Evolutionary conservation across 2,113 vertebrate species (phyloP), one percentile per base, ranked within the genome.

Genomic region (Otolemur garnettii): DNA sequence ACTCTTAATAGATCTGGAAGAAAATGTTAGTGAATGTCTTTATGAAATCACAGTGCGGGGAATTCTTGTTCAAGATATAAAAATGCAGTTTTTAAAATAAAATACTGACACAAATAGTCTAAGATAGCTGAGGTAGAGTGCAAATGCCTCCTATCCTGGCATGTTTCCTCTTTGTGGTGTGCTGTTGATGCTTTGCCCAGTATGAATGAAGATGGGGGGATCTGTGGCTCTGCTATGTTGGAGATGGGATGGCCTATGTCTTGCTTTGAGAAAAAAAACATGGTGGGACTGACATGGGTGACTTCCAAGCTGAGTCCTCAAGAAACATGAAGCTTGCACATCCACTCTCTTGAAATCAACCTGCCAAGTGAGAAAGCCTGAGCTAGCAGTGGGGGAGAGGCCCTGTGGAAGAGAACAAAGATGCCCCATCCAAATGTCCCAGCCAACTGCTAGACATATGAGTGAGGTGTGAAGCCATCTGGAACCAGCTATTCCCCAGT

Each of bases 221-320:
- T 24, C 64, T 66, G 14, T 82, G 57, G 9, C 26, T 74, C 60
- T 86, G 55, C 42, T 4, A 9, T 66, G 17, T 64, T 68, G 33
- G 30, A 45, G 38, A 45, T 91, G 33, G 8, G 22, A 5, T 55
- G 17, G 28, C 0, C 19, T 95, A 26, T 5, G 4, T 14, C 26
- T 84, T 68, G 15, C 38, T 87, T 45, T 62, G 87, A 93, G 10
- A 33, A 94, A 11, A 68, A 85, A 55, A 89, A 71, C 45, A 11
- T n/a, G 64, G 8, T 45, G 21, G 5, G 4, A 50, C 19, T 79
- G 42, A 74, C n/a, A 3, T 71, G 13, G 12, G 53, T 42, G 64
- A 86, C 53, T 84, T 77, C 24, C 0, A 30, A 64, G 5, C 60
- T 80, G 72, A 88, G 5, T 4, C 38, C 53, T 72, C 60, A 35